These are phyloP conservation scores for Tiliqua scincoides DNA, from an alignment of 2,113 vertebrate genomes.

Conservation along the genomic window DNA sequence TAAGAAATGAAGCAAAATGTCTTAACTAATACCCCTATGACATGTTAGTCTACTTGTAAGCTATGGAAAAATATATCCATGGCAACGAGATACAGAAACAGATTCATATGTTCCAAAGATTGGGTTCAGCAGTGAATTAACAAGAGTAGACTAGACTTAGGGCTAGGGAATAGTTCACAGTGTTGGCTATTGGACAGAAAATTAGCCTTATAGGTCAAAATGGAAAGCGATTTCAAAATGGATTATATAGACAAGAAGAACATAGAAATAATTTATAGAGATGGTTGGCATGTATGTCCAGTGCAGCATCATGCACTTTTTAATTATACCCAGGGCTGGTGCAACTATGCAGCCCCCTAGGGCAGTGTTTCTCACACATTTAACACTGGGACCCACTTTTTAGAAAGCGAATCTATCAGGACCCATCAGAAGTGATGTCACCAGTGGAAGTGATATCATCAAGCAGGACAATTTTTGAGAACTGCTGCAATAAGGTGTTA, in stretches of 20 bases:
- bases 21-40: background rate
- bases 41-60: background rate
- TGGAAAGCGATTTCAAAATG: background rate
- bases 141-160: background rate
- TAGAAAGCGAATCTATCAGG: too few species aligned
- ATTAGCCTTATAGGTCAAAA: background rate
- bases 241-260: background rate
- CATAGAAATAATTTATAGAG: fast-evolving
- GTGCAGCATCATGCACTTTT: background rate
- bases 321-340: too few species aligned
- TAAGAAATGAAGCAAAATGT: background rate
- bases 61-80: background rate
- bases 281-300: background rate
- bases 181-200: background rate
- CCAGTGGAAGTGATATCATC: too few species aligned
- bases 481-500: too few species aligned
- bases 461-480: too few species aligned
- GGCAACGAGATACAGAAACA: background rate
- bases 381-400: too few species aligned
- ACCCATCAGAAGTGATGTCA: too few species aligned
- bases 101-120: background rate
- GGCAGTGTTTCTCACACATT: too few species aligned
- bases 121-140: conserved; percentile 26
- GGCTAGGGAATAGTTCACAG: conserved; percentile 9
- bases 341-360: too few species aligned